Base-by-base conservation (phyloP, 2,113 vertebrate genomes). In the Atlantisia rogersi region DNA sequence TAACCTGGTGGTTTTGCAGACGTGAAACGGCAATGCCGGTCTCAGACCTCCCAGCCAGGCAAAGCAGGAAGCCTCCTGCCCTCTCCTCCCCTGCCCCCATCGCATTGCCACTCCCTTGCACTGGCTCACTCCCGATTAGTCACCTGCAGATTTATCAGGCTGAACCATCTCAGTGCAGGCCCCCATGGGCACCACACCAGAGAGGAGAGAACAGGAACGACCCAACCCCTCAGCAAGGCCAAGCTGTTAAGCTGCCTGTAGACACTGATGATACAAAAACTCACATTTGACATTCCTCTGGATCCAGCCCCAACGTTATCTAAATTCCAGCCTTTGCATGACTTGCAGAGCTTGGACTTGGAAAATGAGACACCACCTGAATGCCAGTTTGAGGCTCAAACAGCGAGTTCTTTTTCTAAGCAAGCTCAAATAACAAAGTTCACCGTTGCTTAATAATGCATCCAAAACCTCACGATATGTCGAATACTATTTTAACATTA, bases 1-100 rank as follows among this genome's bases (percentile, higher is more conserved):
- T 67, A 83, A 40, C 18, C 31, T 22, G 25, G 46, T 52, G 19
- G 11, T 70, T 86, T 64, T 60, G 28, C 46, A 75, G 22, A 10
- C 6, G 0, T 13, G 16, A 76, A 4, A 37, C 1, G 4, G 10
- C 37, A 17, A 24, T 67, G 29, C 3, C 1, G 0, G 16, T 25
- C n/a, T 50, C 29, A 6, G 5, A 22, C 4, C 22, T 52, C 29
- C 8, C 11, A 13, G 28, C 2, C 37, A 70, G 52, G 11, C 16
- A 15, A 26, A 67, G 50, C 31, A 77, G 46, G 64, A 90, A 92
- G 21, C 32, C 22, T 82, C 14, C 29, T 26, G 16, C 11, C 15
- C 39, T 37, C 31, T n/a, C n/a, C 15, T 63, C 5, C 58, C 21
- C n/a, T 14, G 55, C n/a, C 12, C 7, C 31, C 37, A 18, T 2